Conservation (phyloP, 2,888 invertebrate species). For the Dynastes hyllus region DNA sequence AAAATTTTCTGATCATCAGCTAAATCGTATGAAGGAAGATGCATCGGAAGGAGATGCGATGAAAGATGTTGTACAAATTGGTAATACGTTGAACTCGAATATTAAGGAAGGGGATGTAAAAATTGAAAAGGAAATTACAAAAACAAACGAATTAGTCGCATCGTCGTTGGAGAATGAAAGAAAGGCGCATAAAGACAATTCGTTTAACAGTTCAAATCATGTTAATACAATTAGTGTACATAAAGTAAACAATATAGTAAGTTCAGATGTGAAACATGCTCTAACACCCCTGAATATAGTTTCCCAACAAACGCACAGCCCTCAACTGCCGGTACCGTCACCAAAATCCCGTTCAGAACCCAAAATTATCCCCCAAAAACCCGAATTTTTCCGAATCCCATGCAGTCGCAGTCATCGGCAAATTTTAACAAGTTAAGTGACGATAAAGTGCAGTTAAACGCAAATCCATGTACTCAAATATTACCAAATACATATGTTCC, state of each 20-base stretch:
- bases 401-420: neutral
- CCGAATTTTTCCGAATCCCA: constrained; percentile 41
- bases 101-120: neutral
- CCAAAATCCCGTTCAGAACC: constrained; percentile 67
- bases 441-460: constrained; percentile 45
- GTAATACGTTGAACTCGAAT: constrained; percentile 29
- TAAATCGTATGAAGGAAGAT: constrained; percentile 1
- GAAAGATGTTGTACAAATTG: constrained; percentile 29
- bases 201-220: neutral
- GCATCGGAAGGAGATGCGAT: neutral
- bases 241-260: constrained; percentile 60
- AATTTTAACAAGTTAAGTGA: constrained; percentile 12
- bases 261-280: constrained; percentile 67
- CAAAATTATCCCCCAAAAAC: no score
- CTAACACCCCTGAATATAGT: constrained; percentile 63
- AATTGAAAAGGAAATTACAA: constrained; percentile 8
- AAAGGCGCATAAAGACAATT: constrained; percentile 12
- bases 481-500: constrained; percentile 66
- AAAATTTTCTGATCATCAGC: constrained; percentile 7
- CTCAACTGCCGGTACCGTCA: constrained; percentile 67
- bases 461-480: constrained; percentile 55
- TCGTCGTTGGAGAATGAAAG: neutral
- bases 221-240: constrained; percentile 43
- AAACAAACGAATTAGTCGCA: neutral
- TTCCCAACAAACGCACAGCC: constrained; percentile 66